Base-by-base conservation (phyloP, 2,797 vertebrate species). In the Coreius guichenoti region DNA sequence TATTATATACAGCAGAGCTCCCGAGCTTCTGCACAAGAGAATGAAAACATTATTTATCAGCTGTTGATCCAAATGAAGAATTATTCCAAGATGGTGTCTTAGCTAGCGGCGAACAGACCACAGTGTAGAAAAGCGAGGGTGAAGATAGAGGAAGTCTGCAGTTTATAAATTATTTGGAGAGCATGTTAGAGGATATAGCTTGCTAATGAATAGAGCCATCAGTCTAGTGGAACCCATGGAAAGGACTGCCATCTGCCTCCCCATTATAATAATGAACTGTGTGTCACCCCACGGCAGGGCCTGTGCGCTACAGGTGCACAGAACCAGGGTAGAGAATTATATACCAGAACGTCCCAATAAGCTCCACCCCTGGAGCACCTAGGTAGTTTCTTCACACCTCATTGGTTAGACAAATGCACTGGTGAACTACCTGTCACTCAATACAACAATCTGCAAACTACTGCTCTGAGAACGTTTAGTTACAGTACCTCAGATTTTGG, bases 131-230 rank as follows among this genome's bases (percentile, higher is more conserved):
- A 67, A 65, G 70, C 78, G 69, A 51, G 58, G 79, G 47, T 39
- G 61, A 39, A 47, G 63, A 75, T 0, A 79, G 86, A 82, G 76
- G 77, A 75, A 68, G 85, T 77, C 84, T 89, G 77, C 82, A 83
- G 87, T 86, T 88, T 87, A 87, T 91, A 81, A 90, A 89, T 90
- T 85, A 90, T 84, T 90, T 82, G 90, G 81, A 90, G 87, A 88
- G 90, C 92, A 91, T 91, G 91, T 89, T 80, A 90, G 92, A 90
- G 90, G 93, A 87, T 78, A 90, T 89, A 88, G 92, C 85, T 47
- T 88, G 83, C 91, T 95, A 94, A 95, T 95, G 93, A 95, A 96
- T 95, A 93, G 94, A 95, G 92, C 92, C 92, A 93, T 95, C 95
- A 95, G 92, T 89, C 92, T 91, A 92, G 95, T 92, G 91, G 93